Evolutionary conservation across 2,797 vertebrate species (phyloP).

Genomic region (Lindbergichthys nudifrons): DNA sequence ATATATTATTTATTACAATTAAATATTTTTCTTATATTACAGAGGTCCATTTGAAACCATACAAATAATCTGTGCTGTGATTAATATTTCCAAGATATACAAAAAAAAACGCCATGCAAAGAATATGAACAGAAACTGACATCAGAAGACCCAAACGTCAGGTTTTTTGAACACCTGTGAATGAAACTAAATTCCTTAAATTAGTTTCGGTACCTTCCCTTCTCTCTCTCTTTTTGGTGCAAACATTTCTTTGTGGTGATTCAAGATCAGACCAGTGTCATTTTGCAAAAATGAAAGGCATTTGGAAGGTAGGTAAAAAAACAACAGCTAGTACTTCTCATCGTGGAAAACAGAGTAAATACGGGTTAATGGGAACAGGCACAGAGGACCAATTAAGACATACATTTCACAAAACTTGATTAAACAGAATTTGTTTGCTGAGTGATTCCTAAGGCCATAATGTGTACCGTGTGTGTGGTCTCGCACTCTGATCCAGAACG

Average conservation of each 20-base stretch:
- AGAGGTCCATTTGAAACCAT: constrained; percentile 88
- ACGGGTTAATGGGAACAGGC: constrained; percentile 76
- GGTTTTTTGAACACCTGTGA: constrained; percentile 77
- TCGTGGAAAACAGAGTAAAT: constrained; percentile 65
- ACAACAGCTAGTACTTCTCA: constrained; percentile 51
- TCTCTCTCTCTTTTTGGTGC: constrained; percentile 73
- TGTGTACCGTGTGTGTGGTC: constrained; percentile 34
- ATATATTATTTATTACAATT: constrained; percentile 93
- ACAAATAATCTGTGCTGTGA: constrained; percentile 89
- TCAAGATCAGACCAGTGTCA: constrained; percentile 68
- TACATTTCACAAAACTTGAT: constrained; percentile 73
- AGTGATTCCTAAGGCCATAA: constrained; percentile 71
- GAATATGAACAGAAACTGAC: constrained; percentile 81
- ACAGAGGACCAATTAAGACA: constrained; percentile 84
- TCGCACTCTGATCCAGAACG: constrained; percentile 33
- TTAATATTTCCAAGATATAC: constrained; percentile 85
- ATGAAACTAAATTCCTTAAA: constrained; percentile 60
- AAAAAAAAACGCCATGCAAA: constrained; percentile 84
- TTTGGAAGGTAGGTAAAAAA: constrained; percentile 73
- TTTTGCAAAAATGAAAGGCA: constrained; percentile 75
- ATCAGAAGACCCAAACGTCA: constrained; percentile 75
- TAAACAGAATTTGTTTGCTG: constrained; percentile 66
- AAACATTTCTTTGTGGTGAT: constrained; percentile 70
- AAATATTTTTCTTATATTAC: constrained; percentile 90
- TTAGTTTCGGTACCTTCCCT: constrained; percentile 28